Conservation (phyloP, 2,113 vertebrate species). For the Pithys albifrons region DNA sequence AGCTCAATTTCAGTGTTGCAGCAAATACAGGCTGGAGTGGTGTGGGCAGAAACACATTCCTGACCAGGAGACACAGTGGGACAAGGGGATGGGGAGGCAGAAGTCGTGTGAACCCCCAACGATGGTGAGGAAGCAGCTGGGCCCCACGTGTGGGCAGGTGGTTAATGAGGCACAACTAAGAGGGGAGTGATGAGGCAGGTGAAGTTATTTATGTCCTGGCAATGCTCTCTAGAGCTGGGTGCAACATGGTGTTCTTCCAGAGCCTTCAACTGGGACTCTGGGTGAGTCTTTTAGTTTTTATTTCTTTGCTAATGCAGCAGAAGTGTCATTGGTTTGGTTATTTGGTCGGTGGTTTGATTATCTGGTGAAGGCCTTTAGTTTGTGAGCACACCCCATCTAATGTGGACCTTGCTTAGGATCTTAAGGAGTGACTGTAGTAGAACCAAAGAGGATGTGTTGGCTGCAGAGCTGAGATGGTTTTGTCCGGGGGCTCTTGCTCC, state of each 20-base stretch:
- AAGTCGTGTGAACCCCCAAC: rapidly evolving
- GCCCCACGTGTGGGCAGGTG: rapidly evolving
- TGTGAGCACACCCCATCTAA: rapidly evolving
- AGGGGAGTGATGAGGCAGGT: background rate
- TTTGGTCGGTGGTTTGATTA: background rate
- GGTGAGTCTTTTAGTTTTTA: background rate
- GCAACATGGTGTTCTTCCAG: rapidly evolving
- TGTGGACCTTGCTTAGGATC: background rate
- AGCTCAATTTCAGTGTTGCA: background rate
- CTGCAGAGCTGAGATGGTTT: background rate
- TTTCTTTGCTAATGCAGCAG: background rate
- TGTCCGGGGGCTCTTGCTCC: background rate
- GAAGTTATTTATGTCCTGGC: background rate
- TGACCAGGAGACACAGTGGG: rapidly evolving
- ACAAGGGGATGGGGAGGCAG: too few species aligned
- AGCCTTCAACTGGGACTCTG: background rate
- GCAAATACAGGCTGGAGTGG: background rate
- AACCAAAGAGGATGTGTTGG: background rate
- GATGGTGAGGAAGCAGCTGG: rapidly evolving
- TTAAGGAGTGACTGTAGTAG: background rate
- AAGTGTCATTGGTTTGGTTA: rapidly evolving
- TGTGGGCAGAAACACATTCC: background rate
- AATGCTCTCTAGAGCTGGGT: rapidly evolving
- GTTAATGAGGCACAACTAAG: background rate
- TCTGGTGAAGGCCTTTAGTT: background rate